A percentile compares a stretch with the other conserved stretches of the same genome.
These are phyloP conservation scores for Maccullochella peelii DNA, from an alignment of 2,113 vertebrate genomes.

Conservation along the genomic window DNA sequence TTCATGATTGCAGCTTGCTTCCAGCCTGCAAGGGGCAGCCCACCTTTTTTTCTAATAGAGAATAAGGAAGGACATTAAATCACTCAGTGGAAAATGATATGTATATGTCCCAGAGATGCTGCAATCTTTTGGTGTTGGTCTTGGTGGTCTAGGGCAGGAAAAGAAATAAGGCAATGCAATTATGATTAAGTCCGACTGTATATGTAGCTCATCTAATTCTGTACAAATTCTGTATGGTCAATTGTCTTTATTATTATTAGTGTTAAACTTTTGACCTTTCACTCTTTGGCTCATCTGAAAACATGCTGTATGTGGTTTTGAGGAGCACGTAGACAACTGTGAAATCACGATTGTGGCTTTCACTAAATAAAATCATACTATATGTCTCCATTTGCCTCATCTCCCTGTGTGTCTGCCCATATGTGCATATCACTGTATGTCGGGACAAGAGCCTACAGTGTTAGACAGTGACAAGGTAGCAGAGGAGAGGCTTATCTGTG, in stretches of 20 bases:
- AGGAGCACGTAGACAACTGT: neutral
- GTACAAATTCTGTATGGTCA: neutral
- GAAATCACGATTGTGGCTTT: neutral
- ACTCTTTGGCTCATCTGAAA: neutral
- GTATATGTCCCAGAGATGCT: neutral
- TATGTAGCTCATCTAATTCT: neutral
- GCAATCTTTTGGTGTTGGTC: neutral
- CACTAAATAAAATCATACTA: neutral
- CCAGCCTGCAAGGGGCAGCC: neutral
- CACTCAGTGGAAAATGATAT: neutral
- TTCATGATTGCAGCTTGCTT: neutral
- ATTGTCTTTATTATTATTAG: neutral
- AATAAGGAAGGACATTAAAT: neutral
- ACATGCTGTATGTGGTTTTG: neutral
- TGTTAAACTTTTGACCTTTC: neutral
- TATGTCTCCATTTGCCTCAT: neutral
- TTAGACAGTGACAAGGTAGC: conserved; percentile 32
- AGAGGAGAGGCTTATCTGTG: conserved; percentile 66
- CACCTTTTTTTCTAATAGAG: neutral
- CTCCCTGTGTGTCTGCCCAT: neutral
- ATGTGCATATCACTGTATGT: neutral
- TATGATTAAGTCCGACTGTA: neutral
- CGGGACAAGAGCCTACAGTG: neutral
- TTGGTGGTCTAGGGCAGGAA: neutral
- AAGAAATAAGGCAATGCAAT: neutral